phyloP scores from a whole-genome alignment of 1,140 invertebrate genomes.

The Caenorhabditis brenneri region DNA sequence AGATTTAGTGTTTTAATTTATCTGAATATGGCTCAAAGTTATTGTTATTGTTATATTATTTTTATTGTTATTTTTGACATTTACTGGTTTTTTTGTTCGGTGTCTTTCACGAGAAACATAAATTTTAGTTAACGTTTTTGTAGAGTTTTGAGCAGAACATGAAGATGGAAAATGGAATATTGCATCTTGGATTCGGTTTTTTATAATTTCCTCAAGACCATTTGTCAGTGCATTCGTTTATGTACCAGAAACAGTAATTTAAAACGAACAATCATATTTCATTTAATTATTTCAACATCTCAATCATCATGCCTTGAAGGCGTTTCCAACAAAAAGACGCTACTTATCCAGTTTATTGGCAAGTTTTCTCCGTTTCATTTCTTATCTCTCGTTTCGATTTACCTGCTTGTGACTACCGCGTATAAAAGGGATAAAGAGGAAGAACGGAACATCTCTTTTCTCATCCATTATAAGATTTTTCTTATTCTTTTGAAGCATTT shows the following conservation, averaged over 20 bases:
- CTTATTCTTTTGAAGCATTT: not conserved
- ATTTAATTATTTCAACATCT: not conserved
- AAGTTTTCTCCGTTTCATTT: conserved; percentile 27
- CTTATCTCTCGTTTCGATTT: conserved; percentile 32
- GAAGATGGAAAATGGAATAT: too few species aligned
- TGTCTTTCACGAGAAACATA: not conserved
- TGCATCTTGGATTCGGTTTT: too few species aligned
- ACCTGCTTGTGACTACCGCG: not conserved
- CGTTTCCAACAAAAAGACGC: not conserved
- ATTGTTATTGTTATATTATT: not conserved
- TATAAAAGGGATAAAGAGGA: not conserved
- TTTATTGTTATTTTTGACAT: not conserved
- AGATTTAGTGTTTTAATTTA: not conserved
- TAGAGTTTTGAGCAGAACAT: too few species aligned
- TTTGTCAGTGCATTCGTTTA: too few species aligned
- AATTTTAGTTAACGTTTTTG: too few species aligned
- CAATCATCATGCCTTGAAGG: not conserved
- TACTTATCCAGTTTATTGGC: conserved; percentile 12
- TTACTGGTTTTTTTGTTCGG: not conserved
- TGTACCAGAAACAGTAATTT: not conserved
- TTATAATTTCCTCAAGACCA: too few species aligned
- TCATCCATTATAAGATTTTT: too few species aligned
- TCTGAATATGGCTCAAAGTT: not conserved
- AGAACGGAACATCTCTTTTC: not conserved
- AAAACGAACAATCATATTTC: not conserved